Base-by-base conservation (phyloP, 2,113 vertebrate genomes). In the Heterotilapia buettikoferi region DNA sequence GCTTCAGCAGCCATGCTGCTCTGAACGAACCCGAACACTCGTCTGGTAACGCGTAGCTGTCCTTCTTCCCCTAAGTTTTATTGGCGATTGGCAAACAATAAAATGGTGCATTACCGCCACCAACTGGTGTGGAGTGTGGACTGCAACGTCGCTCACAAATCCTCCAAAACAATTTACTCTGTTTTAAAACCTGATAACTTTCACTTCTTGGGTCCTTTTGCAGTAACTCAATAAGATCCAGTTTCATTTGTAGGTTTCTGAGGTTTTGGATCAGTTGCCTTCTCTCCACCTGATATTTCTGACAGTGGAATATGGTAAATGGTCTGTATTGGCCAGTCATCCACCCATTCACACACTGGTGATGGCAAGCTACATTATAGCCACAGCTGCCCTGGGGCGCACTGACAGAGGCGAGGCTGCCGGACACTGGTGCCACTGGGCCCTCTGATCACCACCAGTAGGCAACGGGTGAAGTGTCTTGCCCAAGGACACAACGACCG, bases 1-100 rank as follows among this genome's bases (percentile, higher is more conserved):
- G 92, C 95, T 13, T 87, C 86, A 10, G 89, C 94, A 0, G 96
- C 95, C 98, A 98, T 98, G 33, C 29, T 73, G n/a, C 26, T n/a
- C 26, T 19, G 50, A 10, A 13, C 63, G n/a, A 71, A 11, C 8
- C 33, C 2, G 9, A 26, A 24, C 14, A 10, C 38, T 16, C 21
- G 2, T 26, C 38, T 24, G n/a, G 5, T 16, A 16, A 24, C 36
- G 0, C 18, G 2, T 8, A 68, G 63, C 36, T 40, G 63, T 40
- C 36, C 63, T 40, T 66, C 61, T 66, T 66, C 33, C 19, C 6
- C 6, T 7, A n/a, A 5, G 1, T 38, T 66, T n/a, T 66, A 66
- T 5, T 66, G 31, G 10, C 61, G 2, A n/a, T 38, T 38, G 33
- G 18, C 0, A 66, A 38, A n/a, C 33, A 66, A 38, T n/a, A n/a